These are phyloP conservation scores for Nymphalis io DNA, from an alignment of 1,140 invertebrate species.

Conservation along the genomic window DNA sequence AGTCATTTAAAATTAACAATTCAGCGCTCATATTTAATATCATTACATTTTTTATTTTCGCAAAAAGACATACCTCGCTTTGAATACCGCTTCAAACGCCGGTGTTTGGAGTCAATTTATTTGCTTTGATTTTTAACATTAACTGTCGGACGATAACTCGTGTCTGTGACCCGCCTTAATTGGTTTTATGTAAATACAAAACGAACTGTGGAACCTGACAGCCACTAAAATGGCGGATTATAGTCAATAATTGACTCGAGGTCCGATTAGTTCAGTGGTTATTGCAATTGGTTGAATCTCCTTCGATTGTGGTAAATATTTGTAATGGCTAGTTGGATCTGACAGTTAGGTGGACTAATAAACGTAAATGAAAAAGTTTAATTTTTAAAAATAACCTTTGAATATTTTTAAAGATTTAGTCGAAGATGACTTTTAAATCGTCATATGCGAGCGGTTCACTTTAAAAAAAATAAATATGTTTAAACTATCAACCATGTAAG, in stretches of 20 bases:
- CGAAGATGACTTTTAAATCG: too few species aligned
- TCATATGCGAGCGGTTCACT: too few species aligned
- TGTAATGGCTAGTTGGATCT: neutral
- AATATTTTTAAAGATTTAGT: too few species aligned
- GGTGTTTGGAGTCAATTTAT: conserved; percentile 30
- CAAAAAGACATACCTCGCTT: neutral
- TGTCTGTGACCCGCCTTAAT: conserved; percentile 50
- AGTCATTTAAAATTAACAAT: too few species aligned
- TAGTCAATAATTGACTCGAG: neutral
- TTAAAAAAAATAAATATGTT: too few species aligned
- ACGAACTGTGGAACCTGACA: conserved; percentile 31
- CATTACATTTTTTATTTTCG: too few species aligned
- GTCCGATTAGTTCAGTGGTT: neutral
- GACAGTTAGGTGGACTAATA: too few species aligned
- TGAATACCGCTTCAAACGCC: conserved; percentile 18
- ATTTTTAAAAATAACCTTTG: too few species aligned
- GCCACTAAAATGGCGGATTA: conserved; percentile 34
- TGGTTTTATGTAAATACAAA: conserved; percentile 69
- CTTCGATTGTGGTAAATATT: neutral
- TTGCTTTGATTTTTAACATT: conserved; percentile 41
- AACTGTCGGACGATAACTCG: conserved; percentile 27
- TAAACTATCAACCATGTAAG: too few species aligned
- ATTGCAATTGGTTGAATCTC: neutral
- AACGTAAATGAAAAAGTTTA: too few species aligned
- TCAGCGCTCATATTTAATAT: too few species aligned